Evolutionary conservation across 2,888 invertebrate genomes (phyloP).

Genomic region (Coecobrya sp.): DNA sequence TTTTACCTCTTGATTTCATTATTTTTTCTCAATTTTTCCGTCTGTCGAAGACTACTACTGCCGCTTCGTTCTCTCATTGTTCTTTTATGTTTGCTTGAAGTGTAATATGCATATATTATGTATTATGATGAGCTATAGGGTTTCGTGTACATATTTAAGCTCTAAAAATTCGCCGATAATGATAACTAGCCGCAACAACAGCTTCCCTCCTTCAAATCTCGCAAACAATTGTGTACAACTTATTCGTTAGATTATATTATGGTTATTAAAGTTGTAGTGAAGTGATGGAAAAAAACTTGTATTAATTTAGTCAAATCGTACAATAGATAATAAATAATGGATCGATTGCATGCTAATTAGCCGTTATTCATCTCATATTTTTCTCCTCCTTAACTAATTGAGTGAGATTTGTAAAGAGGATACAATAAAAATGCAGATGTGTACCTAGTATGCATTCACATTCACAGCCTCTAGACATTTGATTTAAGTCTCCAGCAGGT

Average conservation of each 20-base stretch:
- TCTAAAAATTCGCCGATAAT: constrained; percentile 29
- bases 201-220: constrained; percentile 38
- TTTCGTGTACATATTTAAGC: background rate
- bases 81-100: constrained; percentile 14
- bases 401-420: constrained; percentile 62
- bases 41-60: background rate
- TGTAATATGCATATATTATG: constrained; percentile 33
- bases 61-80: background rate
- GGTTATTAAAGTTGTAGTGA: constrained; percentile 56
- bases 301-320: constrained; percentile 71
- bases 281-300: constrained; percentile 59
- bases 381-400: constrained; percentile 71
- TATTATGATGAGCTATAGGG: background rate
- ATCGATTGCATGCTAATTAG: constrained; percentile 79
- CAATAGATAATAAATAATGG: constrained; percentile 61
- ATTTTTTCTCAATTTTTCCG: background rate
- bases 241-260: constrained; percentile 65
- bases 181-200: constrained; percentile 53
- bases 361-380: constrained; percentile 75
- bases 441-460: background rate
- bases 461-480: constrained; percentile 44
- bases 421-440: background rate
- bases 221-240: constrained; percentile 54
- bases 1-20: constrained; percentile 20
- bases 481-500: constrained; percentile 18